phyloP scores from a whole-genome alignment of 2,888 invertebrate species.

The Odontocerum albicorne region DNA sequence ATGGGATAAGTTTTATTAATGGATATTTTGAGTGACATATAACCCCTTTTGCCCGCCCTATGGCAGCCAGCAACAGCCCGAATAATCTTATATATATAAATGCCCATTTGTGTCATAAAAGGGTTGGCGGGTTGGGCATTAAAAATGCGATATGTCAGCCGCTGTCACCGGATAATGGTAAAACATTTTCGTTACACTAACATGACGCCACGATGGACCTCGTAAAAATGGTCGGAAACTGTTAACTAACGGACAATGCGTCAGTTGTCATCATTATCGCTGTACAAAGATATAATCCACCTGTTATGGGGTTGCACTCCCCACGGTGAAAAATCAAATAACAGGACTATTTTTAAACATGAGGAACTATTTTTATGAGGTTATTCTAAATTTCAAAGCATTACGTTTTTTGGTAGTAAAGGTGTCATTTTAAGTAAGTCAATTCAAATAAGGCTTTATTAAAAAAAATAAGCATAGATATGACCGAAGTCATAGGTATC shows the following conservation, averaged over 20 bases:
- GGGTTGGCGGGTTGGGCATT: constrained; percentile 3
- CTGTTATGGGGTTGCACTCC: too few relatives aligned
- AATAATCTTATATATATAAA: constrained; percentile 18
- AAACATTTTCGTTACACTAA: constrained; percentile 12
- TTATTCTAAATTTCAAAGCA: too few relatives aligned
- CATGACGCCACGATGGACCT: constrained; percentile 2
- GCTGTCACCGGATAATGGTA: constrained; percentile 10
- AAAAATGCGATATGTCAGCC: constrained; percentile 8
- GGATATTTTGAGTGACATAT: constrained; percentile 24
- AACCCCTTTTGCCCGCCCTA: constrained; percentile 1
- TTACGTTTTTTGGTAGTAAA: too few relatives aligned
- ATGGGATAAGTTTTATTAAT: constrained; percentile 24
- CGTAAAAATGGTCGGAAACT: not conserved
- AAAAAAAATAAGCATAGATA: too few relatives aligned
- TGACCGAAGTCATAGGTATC: too few relatives aligned
- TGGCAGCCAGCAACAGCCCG: constrained; percentile 9
- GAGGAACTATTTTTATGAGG: too few relatives aligned
- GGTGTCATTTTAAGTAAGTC: too few relatives aligned
- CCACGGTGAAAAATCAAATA: too few relatives aligned
- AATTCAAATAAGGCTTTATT: too few relatives aligned
- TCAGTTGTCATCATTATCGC: too few relatives aligned
- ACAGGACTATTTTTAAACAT: too few relatives aligned
- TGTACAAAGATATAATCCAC: too few relatives aligned
- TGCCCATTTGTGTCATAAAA: constrained; percentile 4
- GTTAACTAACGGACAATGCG: not conserved